Evolutionary conservation across 2,888 invertebrate species (phyloP), one percentile per base, ranked within the genome.

Genomic region (Lithophane semibrunnea): DNA sequence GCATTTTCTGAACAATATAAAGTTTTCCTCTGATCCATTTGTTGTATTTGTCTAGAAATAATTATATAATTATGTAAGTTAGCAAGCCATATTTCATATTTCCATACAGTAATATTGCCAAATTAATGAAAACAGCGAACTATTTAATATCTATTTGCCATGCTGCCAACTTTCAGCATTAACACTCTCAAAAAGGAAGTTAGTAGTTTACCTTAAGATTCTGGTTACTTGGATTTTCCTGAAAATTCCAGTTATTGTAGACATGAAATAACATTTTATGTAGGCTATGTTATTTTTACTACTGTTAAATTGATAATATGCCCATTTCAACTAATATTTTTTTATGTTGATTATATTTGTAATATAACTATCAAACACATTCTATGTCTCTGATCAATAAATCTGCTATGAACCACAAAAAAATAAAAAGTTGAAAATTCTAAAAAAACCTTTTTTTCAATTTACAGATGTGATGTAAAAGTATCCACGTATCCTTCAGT

Each of bases 401-500:
- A 60, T 60, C 60, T 16, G 60, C 18, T 4, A 18, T 1, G 5
- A 2, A 3, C 3, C 37, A 7, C 7, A 21, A 42, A 64, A 64
- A 61, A n/a, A n/a, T n/a, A 29, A 56, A 18, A 16, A 69, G 2
- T 37, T 16, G 8, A n/a, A 61, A 29, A 24, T 18, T 65, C 2
- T 49, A 49, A 18, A 29, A 49, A 29, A 0, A 1, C 2, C 7
- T 16, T 18, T 29, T 66, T 52, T 60, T 49, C 0, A 12, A 60
- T 66, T 77, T 72, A 0, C 92, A 96, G 96, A 84, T 96, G 94
- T 90, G 89, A 94, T 56, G 94, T 98, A 4, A 97, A 96, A 70
- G 90, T 96, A 37, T 98, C 98, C 98, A 93, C 97, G 70, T 94
- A 97, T 87, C 86, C 97, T 72, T 94, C 95, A 47, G 97, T 98